Percentiles rank a stretch among this genome's conserved stretches.
Conservation (phyloP, 2,113 vertebrate species). For the Corythornis vintsioides region DNA sequence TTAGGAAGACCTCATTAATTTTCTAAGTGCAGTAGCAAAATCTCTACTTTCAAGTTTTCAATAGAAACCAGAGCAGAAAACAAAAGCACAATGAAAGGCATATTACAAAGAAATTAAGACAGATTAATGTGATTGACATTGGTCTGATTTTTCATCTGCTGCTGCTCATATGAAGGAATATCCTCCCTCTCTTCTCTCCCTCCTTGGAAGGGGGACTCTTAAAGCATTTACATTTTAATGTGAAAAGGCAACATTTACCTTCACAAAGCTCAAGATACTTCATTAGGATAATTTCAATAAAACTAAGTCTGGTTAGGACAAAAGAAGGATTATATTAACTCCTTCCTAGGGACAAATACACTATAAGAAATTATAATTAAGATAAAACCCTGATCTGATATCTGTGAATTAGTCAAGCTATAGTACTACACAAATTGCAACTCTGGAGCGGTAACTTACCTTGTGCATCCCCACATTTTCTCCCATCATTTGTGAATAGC, state of each 20-base stretch:
- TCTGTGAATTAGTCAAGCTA: background rate
- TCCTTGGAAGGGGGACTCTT: background rate
- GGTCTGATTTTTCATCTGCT: background rate
- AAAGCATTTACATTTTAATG: background rate
- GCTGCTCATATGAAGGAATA: background rate
- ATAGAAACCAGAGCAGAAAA: background rate
- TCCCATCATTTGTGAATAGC: background rate
- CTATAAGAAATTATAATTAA: background rate
- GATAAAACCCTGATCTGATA: background rate
- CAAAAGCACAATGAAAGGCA: background rate
- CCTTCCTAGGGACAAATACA: background rate
- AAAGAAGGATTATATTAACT: background rate
- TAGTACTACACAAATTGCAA: background rate
- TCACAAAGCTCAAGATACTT: background rate
- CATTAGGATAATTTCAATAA: background rate
- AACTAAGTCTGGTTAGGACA: background rate
- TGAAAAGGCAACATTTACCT: background rate
- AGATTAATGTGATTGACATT: background rate
- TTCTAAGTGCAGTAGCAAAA: background rate
- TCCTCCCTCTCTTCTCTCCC: background rate
- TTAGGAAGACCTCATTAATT: background rate
- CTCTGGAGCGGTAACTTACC: background rate
- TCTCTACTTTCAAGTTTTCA: background rate
- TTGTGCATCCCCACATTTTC: background rate
- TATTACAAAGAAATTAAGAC: background rate